Percentiles rank a stretch among this genome's conserved stretches.
Evolutionary conservation across 2,888 invertebrate species (phyloP).

Genomic region (Synanthedon andrenaeformis): DNA sequence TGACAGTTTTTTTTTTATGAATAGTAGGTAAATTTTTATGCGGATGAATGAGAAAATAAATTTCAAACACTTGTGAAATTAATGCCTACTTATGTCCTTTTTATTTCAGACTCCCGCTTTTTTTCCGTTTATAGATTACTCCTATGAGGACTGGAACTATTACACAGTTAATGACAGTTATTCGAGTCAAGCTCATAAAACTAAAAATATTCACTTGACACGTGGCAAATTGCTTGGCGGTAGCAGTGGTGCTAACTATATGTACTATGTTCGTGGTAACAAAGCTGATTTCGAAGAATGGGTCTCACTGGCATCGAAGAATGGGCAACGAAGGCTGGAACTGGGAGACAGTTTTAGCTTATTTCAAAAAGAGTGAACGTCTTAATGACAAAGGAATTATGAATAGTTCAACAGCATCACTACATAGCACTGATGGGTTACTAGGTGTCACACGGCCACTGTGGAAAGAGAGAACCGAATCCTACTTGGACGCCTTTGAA

Average conservation of each 20-base stretch:
- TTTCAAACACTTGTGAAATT: too few species aligned
- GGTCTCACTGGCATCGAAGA: too few species aligned
- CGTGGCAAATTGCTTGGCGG: conserved; percentile 78
- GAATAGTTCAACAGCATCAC: conserved; percentile 29
- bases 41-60: too few species aligned
- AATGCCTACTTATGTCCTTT: too few species aligned
- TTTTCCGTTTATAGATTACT: conserved; percentile 19
- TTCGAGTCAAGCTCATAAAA: conserved; percentile 25
- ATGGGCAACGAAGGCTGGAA: conserved; percentile 66
- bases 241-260: conserved; percentile 73
- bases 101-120: conserved; percentile 33
- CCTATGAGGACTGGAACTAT: conserved; percentile 30
- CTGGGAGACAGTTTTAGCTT: conserved; percentile 26
- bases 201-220: conserved; percentile 39
- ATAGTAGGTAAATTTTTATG: too few species aligned
- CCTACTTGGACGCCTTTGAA: conserved; percentile 27
- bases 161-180: conserved; percentile 27
- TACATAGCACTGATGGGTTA: conserved; percentile 21
- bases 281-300: conserved; percentile 76
- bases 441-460: conserved; percentile 29
- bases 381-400: conserved; percentile 13
- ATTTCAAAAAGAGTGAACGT: conserved; percentile 34
- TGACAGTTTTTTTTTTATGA: too few species aligned
- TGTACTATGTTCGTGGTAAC: conserved; percentile 76
- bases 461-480: conserved; percentile 36